Conservation (phyloP, 2,888 invertebrate species). For the Pristionchus entomophagus region DNA sequence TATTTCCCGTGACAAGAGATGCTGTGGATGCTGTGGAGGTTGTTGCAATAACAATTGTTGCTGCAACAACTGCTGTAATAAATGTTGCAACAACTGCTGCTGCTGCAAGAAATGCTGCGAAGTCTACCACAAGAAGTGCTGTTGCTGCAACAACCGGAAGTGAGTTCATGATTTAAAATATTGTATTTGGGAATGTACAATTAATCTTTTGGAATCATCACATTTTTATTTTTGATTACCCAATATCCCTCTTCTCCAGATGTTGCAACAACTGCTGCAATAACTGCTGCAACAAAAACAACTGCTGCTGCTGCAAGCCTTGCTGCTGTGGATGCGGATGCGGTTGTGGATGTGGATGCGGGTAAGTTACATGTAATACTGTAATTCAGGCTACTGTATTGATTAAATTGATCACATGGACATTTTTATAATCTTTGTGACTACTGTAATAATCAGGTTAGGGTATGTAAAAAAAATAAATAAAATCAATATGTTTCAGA, state of each 20-base stretch:
- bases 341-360: conserved; percentile 27
- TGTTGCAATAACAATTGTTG: conserved; percentile 32
- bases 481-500: not conserved
- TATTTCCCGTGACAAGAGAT: conserved; percentile 16
- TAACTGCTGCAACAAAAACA: conserved; percentile 30
- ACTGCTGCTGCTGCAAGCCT: conserved; percentile 39
- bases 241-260: too few relatives aligned
- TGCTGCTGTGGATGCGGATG: conserved; percentile 33
- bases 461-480: too few relatives aligned
- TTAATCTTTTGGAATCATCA: not conserved
- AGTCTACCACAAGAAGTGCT: conserved; percentile 35
- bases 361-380: not conserved
- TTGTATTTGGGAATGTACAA: too few relatives aligned
- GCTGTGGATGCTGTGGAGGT: conserved; percentile 7
- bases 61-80: conserved; percentile 20
- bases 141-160: conserved; percentile 2
- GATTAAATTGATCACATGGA: not conserved
- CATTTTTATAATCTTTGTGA: too few relatives aligned
- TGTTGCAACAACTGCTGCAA: conserved; percentile 15
- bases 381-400: not conserved
- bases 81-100: conserved; percentile 14
- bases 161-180: not conserved
- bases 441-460: too few relatives aligned
- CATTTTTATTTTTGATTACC: not conserved
- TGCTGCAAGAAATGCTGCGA: conserved; percentile 38